Evolutionary conservation across 2,888 invertebrate species (phyloP).

Genomic region (Dryobota labecula): DNA sequence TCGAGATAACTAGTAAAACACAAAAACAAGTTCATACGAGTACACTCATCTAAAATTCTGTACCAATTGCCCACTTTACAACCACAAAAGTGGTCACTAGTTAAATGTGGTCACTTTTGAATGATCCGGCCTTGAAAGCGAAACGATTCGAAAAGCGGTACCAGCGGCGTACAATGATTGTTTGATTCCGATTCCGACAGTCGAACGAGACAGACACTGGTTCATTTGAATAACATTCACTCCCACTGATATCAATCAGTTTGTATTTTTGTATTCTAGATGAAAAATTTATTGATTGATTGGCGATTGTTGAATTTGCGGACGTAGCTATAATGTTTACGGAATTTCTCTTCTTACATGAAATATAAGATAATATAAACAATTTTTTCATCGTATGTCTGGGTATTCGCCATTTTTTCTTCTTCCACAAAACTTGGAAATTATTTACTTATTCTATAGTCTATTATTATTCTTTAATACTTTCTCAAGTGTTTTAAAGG

Average conservation of each 20-base stretch:
- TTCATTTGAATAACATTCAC: constrained; percentile 56
- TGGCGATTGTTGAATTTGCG: constrained; percentile 40
- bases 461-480: constrained; percentile 17
- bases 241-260: constrained; percentile 38
- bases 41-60: constrained; percentile 45
- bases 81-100: constrained; percentile 57
- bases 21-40: not conserved
- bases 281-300: constrained; percentile 46
- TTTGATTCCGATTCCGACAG: constrained; percentile 47
- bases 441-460: constrained; percentile 31
- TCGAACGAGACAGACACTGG: constrained; percentile 38
- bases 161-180: constrained; percentile 51
- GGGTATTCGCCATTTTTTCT: constrained; percentile 20
- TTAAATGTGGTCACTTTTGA: constrained; percentile 60
- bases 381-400: constrained; percentile 25
- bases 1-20: not conserved
- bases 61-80: constrained; percentile 54
- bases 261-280: constrained; percentile 36
- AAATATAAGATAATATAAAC: constrained; percentile 47
- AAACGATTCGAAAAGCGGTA: constrained; percentile 55
- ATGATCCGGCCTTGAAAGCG: constrained; percentile 60
- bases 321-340: constrained; percentile 26
- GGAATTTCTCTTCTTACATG: constrained; percentile 23
- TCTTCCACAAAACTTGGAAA: not conserved
- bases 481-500: constrained; percentile 22